phyloP scores from a whole-genome alignment of 1,140 invertebrate species.

The Penaeus japonicus region DNA sequence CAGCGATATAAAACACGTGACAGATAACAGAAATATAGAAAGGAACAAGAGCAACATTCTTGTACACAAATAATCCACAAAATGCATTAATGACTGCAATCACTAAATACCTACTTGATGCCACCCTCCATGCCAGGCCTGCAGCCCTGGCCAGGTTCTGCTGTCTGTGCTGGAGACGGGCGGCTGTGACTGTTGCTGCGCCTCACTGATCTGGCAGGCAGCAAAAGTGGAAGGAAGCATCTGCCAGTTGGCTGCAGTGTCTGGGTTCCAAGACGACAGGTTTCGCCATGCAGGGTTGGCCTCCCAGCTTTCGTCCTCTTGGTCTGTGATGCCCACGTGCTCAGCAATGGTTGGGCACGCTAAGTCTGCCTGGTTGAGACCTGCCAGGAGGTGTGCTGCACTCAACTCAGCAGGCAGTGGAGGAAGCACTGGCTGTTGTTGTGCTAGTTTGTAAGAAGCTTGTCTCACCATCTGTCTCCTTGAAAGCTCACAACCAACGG shows the following conservation, averaged over 20 bases:
- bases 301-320: slow-evolving; percentile 28
- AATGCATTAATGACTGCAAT: background rate
- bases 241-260: slow-evolving; percentile 30
- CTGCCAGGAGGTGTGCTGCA: slow-evolving; percentile 60
- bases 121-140: slow-evolving; percentile 36
- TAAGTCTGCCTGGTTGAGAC: slow-evolving; percentile 38
- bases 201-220: slow-evolving; percentile 70
- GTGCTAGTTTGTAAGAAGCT: slow-evolving; percentile 79
- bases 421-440: slow-evolving; percentile 73
- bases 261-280: slow-evolving; percentile 25
- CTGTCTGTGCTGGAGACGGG: slow-evolving; percentile 14
- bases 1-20: too few relatives aligned
- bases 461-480: slow-evolving; percentile 78
- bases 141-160: slow-evolving; percentile 27
- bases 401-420: slow-evolving; percentile 64
- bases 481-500: slow-evolving; percentile 66
- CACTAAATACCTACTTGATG: background rate
- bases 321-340: slow-evolving; percentile 41
- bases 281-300: slow-evolving; percentile 21
- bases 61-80: background rate
- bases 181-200: slow-evolving; percentile 40
- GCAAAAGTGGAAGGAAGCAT: slow-evolving; percentile 66
- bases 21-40: too few relatives aligned
- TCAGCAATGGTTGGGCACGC: slow-evolving; percentile 61
- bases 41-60: background rate